Conservation (phyloP, 1,140 invertebrate species). For the Microplitis mediator region DNA sequence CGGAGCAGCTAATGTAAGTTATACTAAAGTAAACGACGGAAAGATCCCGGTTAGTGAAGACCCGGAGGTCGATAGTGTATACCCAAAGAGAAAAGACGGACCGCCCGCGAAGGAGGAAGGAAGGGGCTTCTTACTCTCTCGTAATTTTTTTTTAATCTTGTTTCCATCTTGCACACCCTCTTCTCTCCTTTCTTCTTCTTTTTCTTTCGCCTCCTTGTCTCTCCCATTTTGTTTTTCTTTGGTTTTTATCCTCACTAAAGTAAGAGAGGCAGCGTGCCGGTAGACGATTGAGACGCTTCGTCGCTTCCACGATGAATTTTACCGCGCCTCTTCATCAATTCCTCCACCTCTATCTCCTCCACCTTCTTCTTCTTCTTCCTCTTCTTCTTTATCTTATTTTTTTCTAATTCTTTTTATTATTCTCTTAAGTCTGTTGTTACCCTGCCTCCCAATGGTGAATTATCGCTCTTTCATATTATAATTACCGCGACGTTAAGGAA, state of each 20-base stretch:
- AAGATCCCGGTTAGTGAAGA: background rate
- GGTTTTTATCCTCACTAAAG: background rate
- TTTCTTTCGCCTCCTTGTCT: background rate
- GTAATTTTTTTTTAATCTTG: conserved; percentile 3
- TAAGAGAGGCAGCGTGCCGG: background rate
- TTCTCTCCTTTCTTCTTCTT: background rate
- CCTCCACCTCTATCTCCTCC: background rate
- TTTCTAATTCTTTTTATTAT: background rate
- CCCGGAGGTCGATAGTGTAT: conserved; percentile 3
- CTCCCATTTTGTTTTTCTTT: background rate
- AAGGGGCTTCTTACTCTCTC: conserved; percentile 20
- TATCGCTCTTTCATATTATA: conserved; percentile 23
- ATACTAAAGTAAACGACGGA: background rate
- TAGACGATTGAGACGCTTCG: conserved; percentile 21
- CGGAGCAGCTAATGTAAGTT: too few species aligned
- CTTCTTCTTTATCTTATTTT: background rate
- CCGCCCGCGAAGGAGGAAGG: conserved; percentile 21
- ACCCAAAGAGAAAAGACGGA: conserved; percentile 16
- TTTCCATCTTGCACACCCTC: conserved; percentile 1
- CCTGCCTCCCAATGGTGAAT: conserved; percentile 1
- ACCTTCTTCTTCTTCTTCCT: background rate
- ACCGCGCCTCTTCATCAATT: background rate
- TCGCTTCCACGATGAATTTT: conserved; percentile 12
- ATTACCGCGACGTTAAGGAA: background rate
- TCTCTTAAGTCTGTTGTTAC: background rate